Percentiles rank a stretch among this genome's conserved stretches.
phyloP scores from a whole-genome alignment of 2,797 vertebrate species.

The Ispidina lecontei region DNA sequence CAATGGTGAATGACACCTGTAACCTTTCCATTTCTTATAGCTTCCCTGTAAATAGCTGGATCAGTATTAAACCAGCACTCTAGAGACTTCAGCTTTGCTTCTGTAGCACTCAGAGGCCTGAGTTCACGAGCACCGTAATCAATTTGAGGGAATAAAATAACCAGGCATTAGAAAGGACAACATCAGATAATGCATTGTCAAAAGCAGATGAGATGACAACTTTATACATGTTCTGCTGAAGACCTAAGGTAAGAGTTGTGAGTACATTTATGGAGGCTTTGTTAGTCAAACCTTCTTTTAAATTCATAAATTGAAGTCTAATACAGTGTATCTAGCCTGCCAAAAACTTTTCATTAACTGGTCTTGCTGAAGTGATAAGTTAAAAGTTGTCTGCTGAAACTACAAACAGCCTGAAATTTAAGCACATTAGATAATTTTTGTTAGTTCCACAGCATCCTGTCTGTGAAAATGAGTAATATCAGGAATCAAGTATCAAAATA shows the following conservation, averaged over 20 bases:
- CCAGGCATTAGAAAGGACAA: not conserved
- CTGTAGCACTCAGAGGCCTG: not conserved
- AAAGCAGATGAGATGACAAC: not conserved
- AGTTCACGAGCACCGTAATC: not conserved
- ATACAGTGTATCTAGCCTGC: not conserved
- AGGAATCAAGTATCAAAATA: slow-evolving; percentile 1
- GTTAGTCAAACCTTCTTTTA: slow-evolving; percentile 7
- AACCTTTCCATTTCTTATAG: slow-evolving; percentile 36
- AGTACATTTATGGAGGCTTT: not conserved
- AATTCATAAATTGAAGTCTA: not conserved
- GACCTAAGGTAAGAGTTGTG: not conserved
- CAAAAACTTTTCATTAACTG: slow-evolving; percentile 21
- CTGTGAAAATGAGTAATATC: not conserved
- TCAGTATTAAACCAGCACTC: not conserved
- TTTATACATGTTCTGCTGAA: not conserved
- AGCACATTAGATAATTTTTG: not conserved
- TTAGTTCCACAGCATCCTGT: not conserved
- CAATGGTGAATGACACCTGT: slow-evolving; percentile 1
- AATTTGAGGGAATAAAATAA: not conserved
- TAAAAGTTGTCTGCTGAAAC: not conserved
- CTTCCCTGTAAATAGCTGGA: not conserved
- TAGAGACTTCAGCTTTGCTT: not conserved
- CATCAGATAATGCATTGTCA: not conserved
- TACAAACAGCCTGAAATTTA: not conserved
- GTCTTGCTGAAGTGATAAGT: not conserved